Evolutionary conservation across 2,888 invertebrate genomes (phyloP).

Genomic region (Colletes collaris): DNA sequence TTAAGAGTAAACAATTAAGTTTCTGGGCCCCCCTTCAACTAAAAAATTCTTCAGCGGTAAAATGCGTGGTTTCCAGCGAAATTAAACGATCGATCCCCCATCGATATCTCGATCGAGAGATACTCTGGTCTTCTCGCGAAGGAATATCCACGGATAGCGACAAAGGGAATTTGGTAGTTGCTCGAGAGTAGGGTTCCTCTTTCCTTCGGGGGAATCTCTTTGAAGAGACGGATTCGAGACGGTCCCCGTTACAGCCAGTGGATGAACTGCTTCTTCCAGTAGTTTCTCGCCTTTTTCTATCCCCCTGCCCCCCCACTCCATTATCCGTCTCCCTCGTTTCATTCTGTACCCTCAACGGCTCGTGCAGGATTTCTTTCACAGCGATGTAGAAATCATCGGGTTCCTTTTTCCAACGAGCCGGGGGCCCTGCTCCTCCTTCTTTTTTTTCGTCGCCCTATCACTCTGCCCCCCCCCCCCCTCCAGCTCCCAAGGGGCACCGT

Average conservation of each 20-base stretch:
- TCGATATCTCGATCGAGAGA: constrained; percentile 28
- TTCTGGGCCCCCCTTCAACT: no score
- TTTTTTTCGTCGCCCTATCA: constrained; percentile 49
- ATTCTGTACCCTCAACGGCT: constrained; percentile 58
- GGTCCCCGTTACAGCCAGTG: constrained; percentile 70
- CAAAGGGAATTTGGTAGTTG: constrained; percentile 34
- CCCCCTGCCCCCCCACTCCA: constrained; percentile 44
- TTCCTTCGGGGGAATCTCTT: constrained; percentile 58
- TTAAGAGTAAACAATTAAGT: no score
- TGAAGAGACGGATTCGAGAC: constrained; percentile 74
- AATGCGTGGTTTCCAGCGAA: neutral
- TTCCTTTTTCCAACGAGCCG: constrained; percentile 61
- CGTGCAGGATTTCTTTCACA: constrained; percentile 62
- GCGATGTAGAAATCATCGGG: constrained; percentile 73
- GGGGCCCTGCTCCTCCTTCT: constrained; percentile 24
- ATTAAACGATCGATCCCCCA: neutral
- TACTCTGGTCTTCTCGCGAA: constrained; percentile 22
- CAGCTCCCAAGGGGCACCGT: constrained; percentile 32
- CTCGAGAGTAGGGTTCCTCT: constrained; percentile 38
- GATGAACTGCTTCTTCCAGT: constrained; percentile 62
- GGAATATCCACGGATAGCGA: constrained; percentile 15
- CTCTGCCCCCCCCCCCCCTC: constrained; percentile 33
- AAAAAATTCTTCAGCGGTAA: no score
- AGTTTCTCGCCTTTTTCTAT: constrained; percentile 48
- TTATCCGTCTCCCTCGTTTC: constrained; percentile 37